These are phyloP conservation scores for Gobionotothen gibberifrons DNA, from an alignment of 2,797 vertebrate genomes.

Conservation along the genomic window DNA sequence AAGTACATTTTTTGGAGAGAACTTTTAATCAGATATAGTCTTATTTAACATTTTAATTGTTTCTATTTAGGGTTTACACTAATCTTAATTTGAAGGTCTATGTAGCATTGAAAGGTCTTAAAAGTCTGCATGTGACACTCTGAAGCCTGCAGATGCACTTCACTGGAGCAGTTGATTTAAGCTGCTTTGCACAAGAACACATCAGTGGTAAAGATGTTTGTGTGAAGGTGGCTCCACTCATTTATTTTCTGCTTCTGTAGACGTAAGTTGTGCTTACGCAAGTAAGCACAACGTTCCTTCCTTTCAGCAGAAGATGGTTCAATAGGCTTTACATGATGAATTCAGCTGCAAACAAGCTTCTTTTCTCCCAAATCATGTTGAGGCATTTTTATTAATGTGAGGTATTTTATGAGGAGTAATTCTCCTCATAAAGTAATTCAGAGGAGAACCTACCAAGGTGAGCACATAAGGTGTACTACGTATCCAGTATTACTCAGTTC, in stretches of 20 bases:
- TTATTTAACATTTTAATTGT: too few species aligned
- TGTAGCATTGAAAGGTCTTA: slow-evolving; percentile 21
- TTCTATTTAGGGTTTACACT: too few species aligned
- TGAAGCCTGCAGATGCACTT: slow-evolving; percentile 41
- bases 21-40: too few species aligned
- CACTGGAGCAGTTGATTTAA: slow-evolving; percentile 54
- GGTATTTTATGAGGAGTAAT: too few species aligned
- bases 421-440: too few species aligned
- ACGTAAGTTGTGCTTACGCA: too few species aligned
- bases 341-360: too few species aligned
- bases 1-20: too few species aligned
- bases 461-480: not conserved
- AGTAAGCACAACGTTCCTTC: not conserved
- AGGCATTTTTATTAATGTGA: too few species aligned
- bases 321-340: too few species aligned
- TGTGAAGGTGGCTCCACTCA: slow-evolving; percentile 4
- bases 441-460: not conserved
- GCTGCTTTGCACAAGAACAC: slow-evolving; percentile 13
- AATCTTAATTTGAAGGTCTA: too few species aligned
- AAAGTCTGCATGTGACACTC: slow-evolving; percentile 22
- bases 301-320: not conserved
- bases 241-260: slow-evolving; percentile 13
- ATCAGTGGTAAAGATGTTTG: slow-evolving; percentile 11
- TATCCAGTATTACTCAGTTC: not conserved
- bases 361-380: too few species aligned